These are phyloP conservation scores for Zeus faber DNA, from an alignment of 2,113 vertebrate species.

Conservation along the genomic window DNA sequence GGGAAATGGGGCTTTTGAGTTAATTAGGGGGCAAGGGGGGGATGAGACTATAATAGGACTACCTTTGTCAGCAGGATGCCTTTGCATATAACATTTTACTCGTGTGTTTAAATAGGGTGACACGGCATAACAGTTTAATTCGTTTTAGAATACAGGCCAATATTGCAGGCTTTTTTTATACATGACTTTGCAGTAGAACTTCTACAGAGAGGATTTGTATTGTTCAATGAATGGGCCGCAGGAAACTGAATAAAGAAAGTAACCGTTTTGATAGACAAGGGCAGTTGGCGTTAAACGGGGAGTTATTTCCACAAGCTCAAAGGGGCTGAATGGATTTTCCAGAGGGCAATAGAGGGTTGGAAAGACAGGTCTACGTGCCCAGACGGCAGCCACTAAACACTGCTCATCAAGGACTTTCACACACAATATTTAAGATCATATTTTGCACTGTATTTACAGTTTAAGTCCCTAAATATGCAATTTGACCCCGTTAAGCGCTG, in stretches of 20 bases:
- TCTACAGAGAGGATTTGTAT: too few relatives aligned
- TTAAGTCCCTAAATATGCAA: too few relatives aligned
- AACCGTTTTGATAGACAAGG: neutral
- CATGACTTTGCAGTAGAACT: too few relatives aligned
- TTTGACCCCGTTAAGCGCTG: too few relatives aligned
- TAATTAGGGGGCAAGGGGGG: neutral
- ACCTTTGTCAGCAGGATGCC: neutral
- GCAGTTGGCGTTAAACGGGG: conserved; percentile 1
- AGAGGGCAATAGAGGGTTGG: conserved; percentile 15
- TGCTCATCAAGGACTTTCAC: conserved; percentile 28
- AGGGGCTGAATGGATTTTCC: conserved; percentile 24
- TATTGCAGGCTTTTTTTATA: too few relatives aligned
- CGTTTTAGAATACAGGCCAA: too few relatives aligned
- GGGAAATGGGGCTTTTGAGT: neutral
- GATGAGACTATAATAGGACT: neutral
- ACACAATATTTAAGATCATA: neutral
- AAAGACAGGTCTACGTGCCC: conserved; percentile 41
- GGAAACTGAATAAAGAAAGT: too few relatives aligned
- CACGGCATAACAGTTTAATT: too few relatives aligned
- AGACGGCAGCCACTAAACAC: conserved; percentile 7
- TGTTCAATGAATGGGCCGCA: too few relatives aligned
- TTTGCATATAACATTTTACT: neutral
- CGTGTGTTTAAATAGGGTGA: too few relatives aligned
- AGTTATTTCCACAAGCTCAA: conserved; percentile 8
- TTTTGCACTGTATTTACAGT: conserved; percentile 10